A percentile compares a stretch with the other conserved stretches of the same genome.
These are phyloP conservation scores for Selenia dentaria DNA, from an alignment of 2,888 invertebrate genomes.

Conservation along the genomic window DNA sequence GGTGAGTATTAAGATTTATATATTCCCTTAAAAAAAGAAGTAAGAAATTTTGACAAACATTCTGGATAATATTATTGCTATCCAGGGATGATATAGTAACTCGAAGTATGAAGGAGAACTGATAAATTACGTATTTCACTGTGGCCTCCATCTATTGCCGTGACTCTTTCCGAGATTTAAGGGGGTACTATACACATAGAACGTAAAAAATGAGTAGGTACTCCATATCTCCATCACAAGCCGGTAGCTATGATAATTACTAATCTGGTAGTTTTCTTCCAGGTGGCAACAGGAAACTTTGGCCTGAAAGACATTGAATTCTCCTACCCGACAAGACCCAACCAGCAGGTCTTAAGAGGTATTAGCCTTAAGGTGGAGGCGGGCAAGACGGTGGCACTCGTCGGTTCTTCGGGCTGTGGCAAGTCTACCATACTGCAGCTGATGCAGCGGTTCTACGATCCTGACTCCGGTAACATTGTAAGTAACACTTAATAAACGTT, in stretches of 20 bases:
- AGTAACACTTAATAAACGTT: conserved; percentile 30
- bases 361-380: conserved; percentile 87
- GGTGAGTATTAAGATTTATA: conserved; percentile 44
- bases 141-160: too few species aligned
- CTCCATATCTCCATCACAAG: too few species aligned
- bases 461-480: conserved; percentile 84
- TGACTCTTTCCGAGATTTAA: too few species aligned
- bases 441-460: conserved; percentile 92
- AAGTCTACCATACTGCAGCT: conserved; percentile 92
- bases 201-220: too few species aligned
- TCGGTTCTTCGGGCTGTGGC: conserved; percentile 91
- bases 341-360: conserved; percentile 88
- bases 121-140: too few species aligned
- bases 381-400: conserved; percentile 90
- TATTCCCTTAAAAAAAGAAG: too few species aligned
- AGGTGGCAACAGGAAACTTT: conserved; percentile 87
- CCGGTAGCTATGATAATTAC: too few species aligned
- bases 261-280: conserved; percentile 12
- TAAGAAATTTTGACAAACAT: too few species aligned
- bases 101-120: too few species aligned
- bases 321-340: conserved; percentile 91
- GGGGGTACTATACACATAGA: too few species aligned
- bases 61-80: too few species aligned
- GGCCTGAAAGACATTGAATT: conserved; percentile 89
- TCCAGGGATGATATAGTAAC: too few species aligned